Evolutionary conservation across 2,797 vertebrate genomes (phyloP).

Genomic region (Cacajao melanocephalus): DNA sequence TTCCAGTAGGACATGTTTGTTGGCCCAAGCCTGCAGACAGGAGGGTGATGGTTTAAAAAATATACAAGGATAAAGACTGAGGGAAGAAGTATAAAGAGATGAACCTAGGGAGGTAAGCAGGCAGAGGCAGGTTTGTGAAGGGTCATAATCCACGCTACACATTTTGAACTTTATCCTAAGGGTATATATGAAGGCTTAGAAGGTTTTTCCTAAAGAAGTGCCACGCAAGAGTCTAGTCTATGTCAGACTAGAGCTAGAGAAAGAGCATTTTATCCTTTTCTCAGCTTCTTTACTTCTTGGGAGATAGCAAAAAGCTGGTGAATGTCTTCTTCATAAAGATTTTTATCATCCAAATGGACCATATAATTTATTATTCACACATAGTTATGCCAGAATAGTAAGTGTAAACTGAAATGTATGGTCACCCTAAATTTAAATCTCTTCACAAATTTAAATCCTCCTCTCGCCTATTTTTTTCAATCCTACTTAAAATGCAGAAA

Average conservation of each 20-base stretch:
- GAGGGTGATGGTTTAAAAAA: background rate
- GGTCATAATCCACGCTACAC: background rate
- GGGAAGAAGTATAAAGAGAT: background rate
- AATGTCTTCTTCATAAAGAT: background rate
- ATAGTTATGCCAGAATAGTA: background rate
- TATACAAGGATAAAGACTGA: background rate
- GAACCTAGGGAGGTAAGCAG: background rate
- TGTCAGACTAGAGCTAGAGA: background rate
- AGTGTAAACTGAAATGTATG: background rate
- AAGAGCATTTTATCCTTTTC: background rate
- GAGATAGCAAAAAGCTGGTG: background rate
- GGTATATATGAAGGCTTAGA: background rate
- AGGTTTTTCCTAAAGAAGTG: background rate
- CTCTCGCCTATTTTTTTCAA: background rate
- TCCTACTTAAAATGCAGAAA: constrained; percentile 20
- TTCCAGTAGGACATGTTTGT: background rate
- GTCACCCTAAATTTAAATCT: background rate
- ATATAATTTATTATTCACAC: background rate
- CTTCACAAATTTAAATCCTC: background rate
- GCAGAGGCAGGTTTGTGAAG: background rate
- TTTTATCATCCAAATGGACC: background rate
- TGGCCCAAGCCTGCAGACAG: background rate
- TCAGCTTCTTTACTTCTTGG: background rate
- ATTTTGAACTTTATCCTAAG: background rate
- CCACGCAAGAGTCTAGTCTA: background rate